phyloP scores from a whole-genome alignment of 2,797 vertebrate species.

The Anabas testudineus region DNA sequence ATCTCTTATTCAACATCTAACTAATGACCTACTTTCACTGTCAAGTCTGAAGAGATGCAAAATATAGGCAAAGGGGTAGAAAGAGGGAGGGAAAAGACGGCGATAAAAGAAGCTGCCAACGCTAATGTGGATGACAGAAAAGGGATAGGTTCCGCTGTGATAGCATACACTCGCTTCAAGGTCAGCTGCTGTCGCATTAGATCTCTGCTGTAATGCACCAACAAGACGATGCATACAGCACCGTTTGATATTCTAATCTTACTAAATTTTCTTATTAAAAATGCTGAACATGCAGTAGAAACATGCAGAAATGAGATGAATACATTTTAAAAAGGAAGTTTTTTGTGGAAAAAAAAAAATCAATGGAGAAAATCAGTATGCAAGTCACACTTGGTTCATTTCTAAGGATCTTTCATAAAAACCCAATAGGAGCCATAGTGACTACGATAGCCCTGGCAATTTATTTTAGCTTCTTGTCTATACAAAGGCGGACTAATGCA shows the following conservation, averaged over 20 bases:
- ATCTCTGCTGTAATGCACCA: conserved; percentile 31
- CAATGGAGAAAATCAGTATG: conserved; percentile 65
- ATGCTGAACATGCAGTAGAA: conserved; percentile 14
- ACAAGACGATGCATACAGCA: background rate
- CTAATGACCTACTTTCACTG: conserved; percentile 85
- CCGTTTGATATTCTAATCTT: conserved; percentile 16
- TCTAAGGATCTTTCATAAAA: conserved; percentile 64
- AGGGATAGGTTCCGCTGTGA: conserved; percentile 54
- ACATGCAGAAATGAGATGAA: conserved; percentile 27
- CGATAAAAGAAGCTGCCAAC: conserved; percentile 71
- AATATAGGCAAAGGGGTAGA: conserved; percentile 55
- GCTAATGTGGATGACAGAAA: conserved; percentile 68
- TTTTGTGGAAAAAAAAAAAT: conserved; percentile 13
- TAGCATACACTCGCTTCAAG: conserved; percentile 53
- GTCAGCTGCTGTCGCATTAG: conserved; percentile 52
- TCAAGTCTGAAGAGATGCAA: conserved; percentile 69
- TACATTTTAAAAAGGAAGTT: conserved; percentile 18
- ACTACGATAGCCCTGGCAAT: conserved; percentile 74
- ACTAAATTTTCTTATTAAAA: conserved; percentile 51
- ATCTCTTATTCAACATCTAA: conserved; percentile 68
- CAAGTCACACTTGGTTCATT: conserved; percentile 56
- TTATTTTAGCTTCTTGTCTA: conserved; percentile 79
- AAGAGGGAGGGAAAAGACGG: conserved; percentile 25
- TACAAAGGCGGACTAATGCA: conserved; percentile 80
- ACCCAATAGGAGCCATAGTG: conserved; percentile 50